These are phyloP conservation scores for Cepaea hortensis DNA, from an alignment of 2,888 invertebrate species.

Conservation along the genomic window DNA sequence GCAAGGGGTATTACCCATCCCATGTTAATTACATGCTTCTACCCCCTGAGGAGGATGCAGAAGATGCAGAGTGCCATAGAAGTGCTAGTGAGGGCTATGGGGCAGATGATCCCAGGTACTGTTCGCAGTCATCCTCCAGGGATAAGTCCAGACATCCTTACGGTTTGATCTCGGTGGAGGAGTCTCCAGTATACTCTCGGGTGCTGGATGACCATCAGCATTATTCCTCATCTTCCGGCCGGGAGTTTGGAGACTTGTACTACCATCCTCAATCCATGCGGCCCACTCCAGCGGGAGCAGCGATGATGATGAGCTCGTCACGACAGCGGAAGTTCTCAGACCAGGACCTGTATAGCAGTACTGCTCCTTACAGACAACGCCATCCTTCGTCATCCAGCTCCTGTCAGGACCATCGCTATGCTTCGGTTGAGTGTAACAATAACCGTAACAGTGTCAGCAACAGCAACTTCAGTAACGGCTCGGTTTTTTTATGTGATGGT, in stretches of 20 bases:
- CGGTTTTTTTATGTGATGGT: conserved; percentile 8
- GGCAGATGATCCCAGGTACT: conserved; percentile 24
- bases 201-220: conserved; percentile 29
- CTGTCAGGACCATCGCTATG: conserved; percentile 49
- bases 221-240: conserved; percentile 30
- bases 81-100: conserved; percentile 21
- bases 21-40: conserved; percentile 36
- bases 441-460: conserved; percentile 37
- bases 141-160: conserved; percentile 37
- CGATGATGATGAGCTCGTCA: conserved; percentile 2
- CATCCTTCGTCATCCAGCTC: conserved; percentile 47
- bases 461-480: conserved; percentile 43
- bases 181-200: conserved; percentile 43
- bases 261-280: conserved; percentile 13
- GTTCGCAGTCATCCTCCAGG: conserved; percentile 3
- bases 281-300: neutral
- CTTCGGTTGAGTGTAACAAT: conserved; percentile 48
- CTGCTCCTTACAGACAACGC: conserved; percentile 49
- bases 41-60: conserved; percentile 33
- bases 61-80: conserved; percentile 9
- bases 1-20: conserved; percentile 45
- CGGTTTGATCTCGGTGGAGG: conserved; percentile 45
- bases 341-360: conserved; percentile 53
- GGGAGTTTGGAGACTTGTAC: conserved; percentile 14
- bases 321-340: conserved; percentile 52